Base-by-base conservation (phyloP, 2,797 vertebrate species). In the Tokudaia muenninki region DNA sequence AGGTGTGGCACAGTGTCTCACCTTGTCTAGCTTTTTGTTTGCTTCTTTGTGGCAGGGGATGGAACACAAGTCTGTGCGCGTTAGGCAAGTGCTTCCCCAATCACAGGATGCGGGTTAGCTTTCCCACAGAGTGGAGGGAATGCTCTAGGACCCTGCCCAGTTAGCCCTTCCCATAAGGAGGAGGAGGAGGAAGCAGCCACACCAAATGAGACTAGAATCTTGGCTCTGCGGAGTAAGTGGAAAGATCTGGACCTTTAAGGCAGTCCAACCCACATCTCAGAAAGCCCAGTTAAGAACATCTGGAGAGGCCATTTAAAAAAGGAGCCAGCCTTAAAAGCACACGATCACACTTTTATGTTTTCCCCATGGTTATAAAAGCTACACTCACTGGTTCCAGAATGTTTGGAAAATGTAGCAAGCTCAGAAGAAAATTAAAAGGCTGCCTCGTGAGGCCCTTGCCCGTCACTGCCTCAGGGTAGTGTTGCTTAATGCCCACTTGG, bases 231-330 rank as follows among this genome's bases (percentile, higher is more conserved):
- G 47, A 75, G 13, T n/a, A 16, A 87, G 41, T n/a, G 70, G 59
- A 13, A 77, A 91, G 95, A 79, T 44, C 86, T 95, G 70, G 75
- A 77, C 52, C 86, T 96, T 91, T 91, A 75, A 92, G 90, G 63
- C 81, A 90, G 59, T n/a, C 94, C 92, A 93, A 52, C 59, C 59
- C 89, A 59, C 79, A 65, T 77, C 75, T 87, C 67, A 83, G 72
- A 91, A 96, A 50, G 24, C 59, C 79, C 63, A 65, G 79, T 92
- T 80, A 92, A 78, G 83, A 80, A 95, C 97, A 97, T 97, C 97
- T 98, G 97, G 91, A 37, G 89, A 97, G 92, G 90, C 75, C 80
- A 96, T 97, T 97, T 92, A 52, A 67, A 92, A 92, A 90, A 81
- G 87, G 44, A 94, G 44, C 44, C 87, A 95, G 75, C n/a, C 59